These are phyloP conservation scores for Tricholauxania praeusta DNA, from an alignment of 2,888 invertebrate genomes.

Conservation along the genomic window DNA sequence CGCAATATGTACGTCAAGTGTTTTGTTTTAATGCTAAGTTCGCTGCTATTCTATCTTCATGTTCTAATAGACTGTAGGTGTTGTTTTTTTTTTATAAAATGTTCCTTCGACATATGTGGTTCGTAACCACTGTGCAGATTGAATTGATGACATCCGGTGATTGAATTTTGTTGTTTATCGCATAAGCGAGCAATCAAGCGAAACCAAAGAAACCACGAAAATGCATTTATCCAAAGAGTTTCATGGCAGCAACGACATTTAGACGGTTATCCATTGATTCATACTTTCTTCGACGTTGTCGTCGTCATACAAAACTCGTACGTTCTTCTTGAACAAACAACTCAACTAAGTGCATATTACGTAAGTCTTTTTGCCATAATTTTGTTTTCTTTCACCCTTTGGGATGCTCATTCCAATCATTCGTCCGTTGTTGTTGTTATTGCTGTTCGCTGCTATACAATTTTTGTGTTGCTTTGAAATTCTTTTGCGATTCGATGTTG, in stretches of 20 bases:
- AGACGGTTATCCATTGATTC: too few species aligned
- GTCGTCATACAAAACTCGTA: too few species aligned
- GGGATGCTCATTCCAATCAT: constrained; percentile 2
- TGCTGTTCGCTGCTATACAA: background rate
- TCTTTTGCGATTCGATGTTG: constrained; percentile 2
- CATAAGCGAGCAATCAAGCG: constrained; percentile 21
- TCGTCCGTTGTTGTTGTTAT: background rate
- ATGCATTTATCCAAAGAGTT: constrained; percentile 19
- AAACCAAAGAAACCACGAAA: constrained; percentile 18
- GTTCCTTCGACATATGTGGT: background rate
- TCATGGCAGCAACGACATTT: too few species aligned
- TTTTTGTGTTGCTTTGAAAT: constrained; percentile 1
- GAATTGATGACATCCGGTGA: background rate
- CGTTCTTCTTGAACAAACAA: too few species aligned
- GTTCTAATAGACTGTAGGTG: too few species aligned
- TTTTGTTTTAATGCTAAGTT: too few species aligned
- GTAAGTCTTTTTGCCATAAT: too few species aligned
- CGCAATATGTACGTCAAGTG: too few species aligned
- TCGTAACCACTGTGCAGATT: background rate
- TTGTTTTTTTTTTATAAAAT: too few species aligned
- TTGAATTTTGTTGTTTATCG: constrained; percentile 28
- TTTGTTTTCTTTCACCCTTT: background rate
- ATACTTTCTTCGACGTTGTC: too few species aligned
- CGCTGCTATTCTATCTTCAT: too few species aligned
- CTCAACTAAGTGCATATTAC: too few species aligned